Evolutionary conservation across 2,113 vertebrate genomes (phyloP), one percentile per base, ranked within the genome.

Genomic region (Upupa epops): DNA sequence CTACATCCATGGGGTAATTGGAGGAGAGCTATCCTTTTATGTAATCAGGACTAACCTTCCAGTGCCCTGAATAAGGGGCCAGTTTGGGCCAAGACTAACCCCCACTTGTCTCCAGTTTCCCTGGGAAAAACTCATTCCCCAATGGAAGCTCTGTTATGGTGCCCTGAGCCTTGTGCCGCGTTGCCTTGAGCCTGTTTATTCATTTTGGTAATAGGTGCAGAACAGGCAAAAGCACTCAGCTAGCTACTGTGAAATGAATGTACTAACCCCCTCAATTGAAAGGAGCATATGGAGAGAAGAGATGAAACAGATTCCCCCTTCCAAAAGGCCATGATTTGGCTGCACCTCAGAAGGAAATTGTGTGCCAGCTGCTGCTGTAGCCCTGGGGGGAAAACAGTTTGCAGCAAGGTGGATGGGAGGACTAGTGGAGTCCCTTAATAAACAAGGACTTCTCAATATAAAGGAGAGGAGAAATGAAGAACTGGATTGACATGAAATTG

Each of bases 291-390:
- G 88, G 91, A 82, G 91, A 90, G 90, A 80, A 83, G 70, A 84
- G 81, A 86, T 79, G 82, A 96, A 96, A 94, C 81, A 48, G 84
- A 88, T 89, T 75, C 49, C 78, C 45, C 37, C 11, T 42, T 89
- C 86, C 48, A 87, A 95, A 94, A 94, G 75, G 60, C 90, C 75
- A 52, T 90, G 91, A 93, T 95, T 94, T 94, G 89, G 75, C 89
- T 95, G 76, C 48, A 92, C 91, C 93, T 95, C 83, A 70, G 93
- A 90, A 95, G 66, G 63, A 96, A 96, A 95, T 73, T 64, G 48
- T n/a, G 76, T 82, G 74, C 91, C 93, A 95, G 91, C 93, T 94
- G 95, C 92, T 91, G 74, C 89, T 72, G 14, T 31, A 82, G 72
- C 88, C 85, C 81, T 60, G 61, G 78, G 90, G 86, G 84, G 48